Evolutionary conservation across 2,797 vertebrate genomes (phyloP), one percentile per base, ranked within the genome.

Genomic region (Acanthurus tractus): DNA sequence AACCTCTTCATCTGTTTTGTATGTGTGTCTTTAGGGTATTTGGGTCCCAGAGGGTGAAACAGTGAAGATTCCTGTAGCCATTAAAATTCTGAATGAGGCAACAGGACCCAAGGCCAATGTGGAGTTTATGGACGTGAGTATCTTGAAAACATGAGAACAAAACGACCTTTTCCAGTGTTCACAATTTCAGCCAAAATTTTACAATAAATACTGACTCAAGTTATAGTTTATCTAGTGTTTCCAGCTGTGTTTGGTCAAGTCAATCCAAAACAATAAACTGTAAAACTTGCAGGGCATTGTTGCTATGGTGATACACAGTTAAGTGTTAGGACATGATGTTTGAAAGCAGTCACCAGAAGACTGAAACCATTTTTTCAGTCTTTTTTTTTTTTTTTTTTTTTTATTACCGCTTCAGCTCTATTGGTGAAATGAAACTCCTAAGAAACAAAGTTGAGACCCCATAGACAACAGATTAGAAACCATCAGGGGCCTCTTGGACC

Each of bases 61-160:
- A 0, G 98, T 99, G 69, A 99, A 99, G 94, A 99, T 99, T 86
- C 98, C 98, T 25, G 98, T 99, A 50, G 98, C 98, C 86, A 97
- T 99, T 86, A 99, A 99, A 94, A 99, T 99, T 91, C 94, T 99
- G 54, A 99, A 96, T 79, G 98, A 99, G 84, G 96, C 97, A 61
- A 99, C 98, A 0, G 98, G 98, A 85, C 98, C 98, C 0, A 99
- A 99, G 93, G 98, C 98, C 77, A 99, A 99, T 0, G 97, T 98
- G 83, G 98, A 99, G 88, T 99, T 99, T 81, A 99, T 99, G 98
- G 98, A 99, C 83, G 98, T 99, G 94, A 99, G 98, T 99, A 85
- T 83, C 57, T 64, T 58, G 1, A 25, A 74, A 83, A 59, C 13
- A 3, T 18, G 13, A 20, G 6, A 36, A 15, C n/a, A 34, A 23